Evolutionary conservation across 64 coral and sea anemone genomes (phyloP).

Genomic region (Montipora sp.): DNA sequence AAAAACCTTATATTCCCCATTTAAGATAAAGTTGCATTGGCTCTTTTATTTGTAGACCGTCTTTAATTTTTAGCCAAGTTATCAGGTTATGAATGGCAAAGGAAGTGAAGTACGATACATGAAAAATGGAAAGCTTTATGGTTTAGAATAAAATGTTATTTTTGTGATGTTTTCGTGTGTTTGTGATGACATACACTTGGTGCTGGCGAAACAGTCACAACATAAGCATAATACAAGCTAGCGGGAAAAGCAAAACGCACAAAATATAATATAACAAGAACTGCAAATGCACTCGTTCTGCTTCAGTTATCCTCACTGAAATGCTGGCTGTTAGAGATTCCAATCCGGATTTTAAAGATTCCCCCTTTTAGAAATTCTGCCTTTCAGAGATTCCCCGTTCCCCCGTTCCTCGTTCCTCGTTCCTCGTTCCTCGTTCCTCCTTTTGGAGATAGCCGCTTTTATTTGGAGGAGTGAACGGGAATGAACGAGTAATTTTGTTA

Average conservation of each 20-base stretch:
- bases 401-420: too few relatives aligned
- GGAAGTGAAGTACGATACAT: too few relatives aligned
- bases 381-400: too few relatives aligned
- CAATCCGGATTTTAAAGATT: not conserved
- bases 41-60: too few relatives aligned
- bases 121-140: not conserved
- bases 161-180: not conserved
- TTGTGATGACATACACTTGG: too few relatives aligned
- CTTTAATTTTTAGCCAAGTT: not conserved
- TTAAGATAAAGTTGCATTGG: too few relatives aligned
- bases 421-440: too few relatives aligned
- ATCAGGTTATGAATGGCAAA: not conserved
- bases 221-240: not conserved
- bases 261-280: slow-evolving; percentile 13
- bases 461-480: too few relatives aligned
- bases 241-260: not conserved
- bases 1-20: too few relatives aligned
- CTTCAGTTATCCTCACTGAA: not conserved
- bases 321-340: not conserved
- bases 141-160: not conserved
- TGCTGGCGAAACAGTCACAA: not conserved
- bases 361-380: not conserved
- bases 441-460: too few relatives aligned
- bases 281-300: slow-evolving; percentile 8
- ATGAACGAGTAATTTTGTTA: too few relatives aligned